A percentile compares a stretch with the other conserved stretches of the same genome.
These are phyloP conservation scores for Mesopsocus fuscifrons DNA, from an alignment of 2,888 invertebrate species.

Conservation along the genomic window DNA sequence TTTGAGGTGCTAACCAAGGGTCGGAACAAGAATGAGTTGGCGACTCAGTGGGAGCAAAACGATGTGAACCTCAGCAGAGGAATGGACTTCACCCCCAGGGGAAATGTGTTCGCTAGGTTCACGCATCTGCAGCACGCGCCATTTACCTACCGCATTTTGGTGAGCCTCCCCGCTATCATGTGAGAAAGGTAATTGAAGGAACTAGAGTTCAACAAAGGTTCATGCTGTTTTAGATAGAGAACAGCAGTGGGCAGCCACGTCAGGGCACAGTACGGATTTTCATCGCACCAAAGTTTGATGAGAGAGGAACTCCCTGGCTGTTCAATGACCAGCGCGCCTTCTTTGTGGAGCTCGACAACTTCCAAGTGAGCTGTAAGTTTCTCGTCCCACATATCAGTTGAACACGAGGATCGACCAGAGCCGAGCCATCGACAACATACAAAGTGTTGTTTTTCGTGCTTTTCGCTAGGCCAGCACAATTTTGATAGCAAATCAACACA, in stretches of 20 bases:
- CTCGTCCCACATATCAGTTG: too few species aligned
- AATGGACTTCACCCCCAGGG: constrained; percentile 62
- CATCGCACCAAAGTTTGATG: constrained; percentile 44
- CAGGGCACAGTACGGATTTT: constrained; percentile 50
- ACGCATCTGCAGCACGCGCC: constrained; percentile 59
- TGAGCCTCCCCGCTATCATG: too few species aligned
- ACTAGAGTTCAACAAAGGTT: too few species aligned
- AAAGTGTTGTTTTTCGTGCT: too few species aligned
- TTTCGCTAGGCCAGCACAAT: too few species aligned
- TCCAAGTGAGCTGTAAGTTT: constrained; percentile 39
- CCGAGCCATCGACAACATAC: too few species aligned
- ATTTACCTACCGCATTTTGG: constrained; percentile 38
- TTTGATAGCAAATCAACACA: too few species aligned
- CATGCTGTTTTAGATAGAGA: constrained; percentile 19
- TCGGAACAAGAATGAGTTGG: constrained; percentile 29
- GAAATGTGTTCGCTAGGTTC: constrained; percentile 49
- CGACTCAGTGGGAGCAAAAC: constrained; percentile 63
- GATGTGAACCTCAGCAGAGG: constrained; percentile 60
- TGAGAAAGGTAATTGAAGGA: too few species aligned
- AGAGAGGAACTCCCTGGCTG: constrained; percentile 41
- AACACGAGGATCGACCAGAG: too few species aligned
- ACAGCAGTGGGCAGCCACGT: constrained; percentile 23
- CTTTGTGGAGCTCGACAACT: constrained; percentile 57
- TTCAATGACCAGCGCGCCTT: constrained; percentile 40
- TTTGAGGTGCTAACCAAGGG: constrained; percentile 29